These are phyloP conservation scores for Rhea pennata DNA, from an alignment of 2,113 vertebrate genomes.

Conservation along the genomic window DNA sequence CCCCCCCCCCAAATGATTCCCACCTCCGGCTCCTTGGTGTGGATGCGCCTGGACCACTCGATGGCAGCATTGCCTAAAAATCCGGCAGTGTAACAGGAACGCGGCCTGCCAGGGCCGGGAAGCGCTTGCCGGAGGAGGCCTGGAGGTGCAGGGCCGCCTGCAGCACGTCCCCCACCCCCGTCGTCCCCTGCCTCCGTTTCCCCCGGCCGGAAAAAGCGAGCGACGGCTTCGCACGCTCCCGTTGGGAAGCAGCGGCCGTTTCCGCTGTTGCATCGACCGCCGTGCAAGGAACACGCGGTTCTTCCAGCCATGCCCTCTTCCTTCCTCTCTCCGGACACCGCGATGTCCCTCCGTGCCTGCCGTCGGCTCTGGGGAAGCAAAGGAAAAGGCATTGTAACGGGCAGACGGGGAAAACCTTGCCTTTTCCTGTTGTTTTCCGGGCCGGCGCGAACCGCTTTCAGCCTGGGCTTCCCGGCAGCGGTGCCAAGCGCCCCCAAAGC, in stretches of 20 bases:
- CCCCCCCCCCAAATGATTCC: neutral
- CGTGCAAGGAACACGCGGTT: neutral
- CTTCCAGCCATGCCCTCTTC: neutral
- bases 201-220: neutral
- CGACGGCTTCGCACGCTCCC: neutral
- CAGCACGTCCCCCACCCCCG: neutral
- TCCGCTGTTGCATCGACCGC: neutral
- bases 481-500: fast-evolving
- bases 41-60: neutral
- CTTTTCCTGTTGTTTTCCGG: constrained; percentile 4
- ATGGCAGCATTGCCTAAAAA: constrained; percentile 44
- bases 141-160: neutral
- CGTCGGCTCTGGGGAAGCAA: neutral
- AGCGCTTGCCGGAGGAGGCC: neutral
- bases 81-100: neutral
- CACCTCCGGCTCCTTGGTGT: neutral
- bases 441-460: neutral
- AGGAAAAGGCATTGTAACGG: neutral
- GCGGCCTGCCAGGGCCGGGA: neutral
- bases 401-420: neutral
- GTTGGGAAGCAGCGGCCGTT: neutral
- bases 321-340: neutral
- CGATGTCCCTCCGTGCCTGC: neutral
- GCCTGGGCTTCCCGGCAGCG: neutral
- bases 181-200: neutral